Conservation (phyloP, 1,140 invertebrate species). For the Melipona quadrifasciata region DNA sequence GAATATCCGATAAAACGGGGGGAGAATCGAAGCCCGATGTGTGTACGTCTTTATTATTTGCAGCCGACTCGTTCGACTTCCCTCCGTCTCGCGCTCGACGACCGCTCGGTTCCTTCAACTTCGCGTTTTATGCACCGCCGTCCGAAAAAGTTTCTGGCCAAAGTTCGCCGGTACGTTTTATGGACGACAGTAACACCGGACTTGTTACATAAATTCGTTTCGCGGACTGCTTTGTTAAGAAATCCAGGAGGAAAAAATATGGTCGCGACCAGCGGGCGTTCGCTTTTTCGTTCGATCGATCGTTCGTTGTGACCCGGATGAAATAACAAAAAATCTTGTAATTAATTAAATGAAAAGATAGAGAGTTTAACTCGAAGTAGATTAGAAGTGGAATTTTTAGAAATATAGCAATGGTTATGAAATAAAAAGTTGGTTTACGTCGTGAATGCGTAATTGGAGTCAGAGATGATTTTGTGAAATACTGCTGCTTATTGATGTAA, state of each 20-base stretch:
- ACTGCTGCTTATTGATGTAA: too few relatives aligned
- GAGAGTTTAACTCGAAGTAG: neutral
- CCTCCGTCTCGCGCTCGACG: neutral
- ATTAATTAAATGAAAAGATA: neutral
- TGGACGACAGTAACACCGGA: neutral
- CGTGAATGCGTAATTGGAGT: too few relatives aligned
- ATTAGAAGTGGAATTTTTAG: neutral
- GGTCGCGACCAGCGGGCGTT: neutral
- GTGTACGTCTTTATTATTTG: constrained; percentile 4
- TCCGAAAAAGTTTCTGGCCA: constrained; percentile 10
- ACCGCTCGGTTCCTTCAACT: constrained; percentile 6
- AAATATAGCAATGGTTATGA: neutral
- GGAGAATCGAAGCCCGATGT: neutral
- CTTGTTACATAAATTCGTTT: constrained; percentile 15
- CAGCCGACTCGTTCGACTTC: neutral
- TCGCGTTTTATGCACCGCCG: constrained; percentile 13
- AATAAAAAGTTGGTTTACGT: too few relatives aligned
- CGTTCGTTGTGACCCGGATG: neutral
- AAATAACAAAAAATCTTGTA: neutral
- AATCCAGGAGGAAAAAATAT: neutral
- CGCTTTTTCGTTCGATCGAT: neutral
- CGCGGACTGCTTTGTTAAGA: neutral
- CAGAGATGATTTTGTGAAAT: too few relatives aligned
- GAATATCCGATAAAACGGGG: constrained; percentile 5
- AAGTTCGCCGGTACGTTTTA: neutral